Evolutionary conservation across 53 echinoderm and acorn worm species (phyloP), one percentile per base, ranked within the genome.

Genomic region (Astropecten irregularis): DNA sequence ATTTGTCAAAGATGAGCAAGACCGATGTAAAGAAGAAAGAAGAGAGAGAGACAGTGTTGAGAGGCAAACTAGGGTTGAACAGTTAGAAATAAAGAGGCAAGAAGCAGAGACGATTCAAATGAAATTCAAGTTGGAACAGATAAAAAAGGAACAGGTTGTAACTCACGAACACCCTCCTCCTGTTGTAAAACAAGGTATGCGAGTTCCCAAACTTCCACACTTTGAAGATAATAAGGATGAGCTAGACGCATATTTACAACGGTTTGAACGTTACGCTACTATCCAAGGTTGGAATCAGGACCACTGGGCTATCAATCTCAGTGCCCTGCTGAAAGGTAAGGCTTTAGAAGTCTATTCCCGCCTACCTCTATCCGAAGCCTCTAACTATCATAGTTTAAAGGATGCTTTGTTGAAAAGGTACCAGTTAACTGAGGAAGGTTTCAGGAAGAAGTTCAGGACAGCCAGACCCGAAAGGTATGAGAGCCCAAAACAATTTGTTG

Each of bases 171-270:
- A n/a, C n/a, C n/a, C n/a, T n/a, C n/a, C n/a, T n/a, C n/a, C n/a
- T n/a, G n/a, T n/a, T n/a, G n/a, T n/a, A n/a, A n/a, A 38, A 59
- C 31, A 3, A 46, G 38, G 23, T 36, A 67, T 51, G 16, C 28
- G 50, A 3, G 13, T 52, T 0, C 71, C 85, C 28, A 84, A 84
- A 51, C 39, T 84, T 35, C 71, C 85, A 9, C 63, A 37, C 0
- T 84, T 84, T 60, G 57, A 84, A 37, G 70, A 70, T 18, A 33
- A 48, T 11, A 59, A 46, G 25, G 85, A 85, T 73, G 85, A 85
- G 20, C 21, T 85, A 16, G 85, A 72, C 26, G 59, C 85, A 0
- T 85, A 85, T 25, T 4, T 85, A 9, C 73, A 73, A 32, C 36
- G 76, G 35, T 85, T 74, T 85, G 74, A 85, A 15, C 32, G 61